phyloP scores from a whole-genome alignment of 2,888 invertebrate genomes.

The Chydorus sphaericus region DNA sequence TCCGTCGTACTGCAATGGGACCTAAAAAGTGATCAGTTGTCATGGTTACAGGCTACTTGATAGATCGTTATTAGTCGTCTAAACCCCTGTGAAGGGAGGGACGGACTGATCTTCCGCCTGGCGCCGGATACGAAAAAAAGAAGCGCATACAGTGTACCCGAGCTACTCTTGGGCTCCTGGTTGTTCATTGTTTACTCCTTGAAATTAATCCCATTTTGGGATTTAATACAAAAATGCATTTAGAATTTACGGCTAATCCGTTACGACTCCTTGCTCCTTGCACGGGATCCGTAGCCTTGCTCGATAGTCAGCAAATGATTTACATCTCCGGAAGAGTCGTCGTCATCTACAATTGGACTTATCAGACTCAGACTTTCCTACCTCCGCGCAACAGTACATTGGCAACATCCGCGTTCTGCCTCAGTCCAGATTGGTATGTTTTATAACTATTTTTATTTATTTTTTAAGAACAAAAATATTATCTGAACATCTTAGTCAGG shows the following conservation, averaged over 20 bases:
- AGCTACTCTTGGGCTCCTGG: no score
- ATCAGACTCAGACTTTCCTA: conserved; percentile 3
- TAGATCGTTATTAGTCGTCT: not conserved
- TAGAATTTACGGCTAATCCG: not conserved
- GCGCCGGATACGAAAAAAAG: no score
- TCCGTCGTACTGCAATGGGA: no score
- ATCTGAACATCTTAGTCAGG: not conserved
- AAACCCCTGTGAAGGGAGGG: no score
- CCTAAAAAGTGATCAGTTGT: not conserved
- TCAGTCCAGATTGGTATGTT: conserved; percentile 7
- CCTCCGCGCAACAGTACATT: conserved; percentile 8
- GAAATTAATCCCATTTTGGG: not conserved
- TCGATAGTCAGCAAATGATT: conserved; percentile 5
- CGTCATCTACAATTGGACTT: not conserved
- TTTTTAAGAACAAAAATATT: not conserved
- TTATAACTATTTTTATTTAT: not conserved
- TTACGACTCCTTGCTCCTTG: conserved; percentile 9
- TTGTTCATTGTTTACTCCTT: not conserved
- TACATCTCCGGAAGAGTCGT: conserved; percentile 6
- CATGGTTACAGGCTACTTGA: not conserved
- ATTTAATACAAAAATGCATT: not conserved
- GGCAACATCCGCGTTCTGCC: not conserved
- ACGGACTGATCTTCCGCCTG: no score
- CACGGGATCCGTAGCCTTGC: not conserved
- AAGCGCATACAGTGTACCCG: no score